Evolutionary conservation across 2,113 vertebrate genomes (phyloP), one percentile per base, ranked within the genome.

Genomic region (Notarius lentiginosus): DNA sequence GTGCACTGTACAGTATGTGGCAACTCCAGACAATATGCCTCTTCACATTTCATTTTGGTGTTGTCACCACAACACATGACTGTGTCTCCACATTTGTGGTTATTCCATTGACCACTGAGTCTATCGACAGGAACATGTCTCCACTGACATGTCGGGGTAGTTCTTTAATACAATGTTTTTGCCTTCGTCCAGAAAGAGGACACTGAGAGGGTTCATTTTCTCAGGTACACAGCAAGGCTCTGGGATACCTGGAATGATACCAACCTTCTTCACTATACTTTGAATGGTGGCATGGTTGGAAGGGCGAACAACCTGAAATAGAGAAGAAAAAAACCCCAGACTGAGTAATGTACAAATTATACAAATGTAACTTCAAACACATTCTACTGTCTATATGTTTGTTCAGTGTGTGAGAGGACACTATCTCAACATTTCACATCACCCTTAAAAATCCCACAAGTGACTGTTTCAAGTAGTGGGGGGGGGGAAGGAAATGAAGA

Each of bases 201-300:
- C 97, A n/a, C 95, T 95, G 30, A 99, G 96, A 0, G 97, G 93
- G 83, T 94, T 98, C 97, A 98, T 97, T 94, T 96, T 97, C 87
- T 99, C 97, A 0, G 98, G 98, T 66, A 99, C 96, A 0, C 98
- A 99, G 93, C 98, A 97, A 58, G 98, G 97, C 88, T 97, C 97
- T 18, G 97, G 98, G 91, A 99, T 94, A 17, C 97, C 97, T 0
- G 97, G 97, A 89, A 99, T 93, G 51, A 99, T 98, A 83, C 97
- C 97, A 82, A 99, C 97, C 0, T 97, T 97, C 93, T 96, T 95
- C 87, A 99, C 97, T 0, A 99, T 99, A 94, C 97, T 99, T 95
- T 99, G 98, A 92, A 99, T 98, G 83, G 98, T 98, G 91, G 97
- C 98, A 0, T 99, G 98, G 91, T 99, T 99, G 86, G 98, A 99